These are phyloP conservation scores for Hydrotaea cyrtoneurina DNA, from an alignment of 2,888 invertebrate species.

Conservation along the genomic window DNA sequence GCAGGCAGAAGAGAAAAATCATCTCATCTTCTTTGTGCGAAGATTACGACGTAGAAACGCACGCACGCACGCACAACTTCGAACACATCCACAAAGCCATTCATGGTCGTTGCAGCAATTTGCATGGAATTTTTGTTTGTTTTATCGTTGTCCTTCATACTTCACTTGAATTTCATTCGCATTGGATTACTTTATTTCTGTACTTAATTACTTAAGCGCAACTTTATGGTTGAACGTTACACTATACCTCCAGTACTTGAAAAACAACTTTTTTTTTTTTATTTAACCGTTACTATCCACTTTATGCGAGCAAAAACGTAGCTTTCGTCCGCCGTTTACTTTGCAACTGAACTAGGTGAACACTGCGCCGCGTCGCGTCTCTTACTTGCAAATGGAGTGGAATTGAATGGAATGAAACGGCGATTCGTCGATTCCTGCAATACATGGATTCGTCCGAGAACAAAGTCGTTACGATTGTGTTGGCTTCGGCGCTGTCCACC, in stretches of 20 bases:
- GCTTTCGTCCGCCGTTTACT: conserved; percentile 19
- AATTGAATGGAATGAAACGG: too few species aligned
- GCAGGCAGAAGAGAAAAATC: not conserved
- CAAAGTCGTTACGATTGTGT: too few species aligned
- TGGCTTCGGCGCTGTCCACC: too few species aligned
- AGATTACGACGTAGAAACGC: not conserved
- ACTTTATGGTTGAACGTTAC: not conserved
- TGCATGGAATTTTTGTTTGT: not conserved
- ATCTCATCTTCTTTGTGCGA: not conserved
- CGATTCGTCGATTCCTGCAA: too few species aligned
- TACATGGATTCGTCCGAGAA: too few species aligned
- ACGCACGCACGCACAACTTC: not conserved
- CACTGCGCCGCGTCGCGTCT: too few species aligned
- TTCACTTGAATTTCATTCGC: conserved; percentile 26
- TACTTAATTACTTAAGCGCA: not conserved
- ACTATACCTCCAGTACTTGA: conserved; percentile 41
- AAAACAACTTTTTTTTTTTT: not conserved
- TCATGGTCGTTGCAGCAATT: not conserved
- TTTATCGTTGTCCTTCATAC: conserved; percentile 33
- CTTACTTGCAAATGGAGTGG: too few species aligned
- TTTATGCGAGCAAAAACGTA: not conserved
- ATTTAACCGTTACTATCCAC: conserved; percentile 44
- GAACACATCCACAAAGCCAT: not conserved
- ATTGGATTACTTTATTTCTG: not conserved
- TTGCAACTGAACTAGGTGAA: conserved; percentile 33